Conservation (phyloP, 2,113 vertebrate genomes). For the Lichenostomus cassidix region DNA sequence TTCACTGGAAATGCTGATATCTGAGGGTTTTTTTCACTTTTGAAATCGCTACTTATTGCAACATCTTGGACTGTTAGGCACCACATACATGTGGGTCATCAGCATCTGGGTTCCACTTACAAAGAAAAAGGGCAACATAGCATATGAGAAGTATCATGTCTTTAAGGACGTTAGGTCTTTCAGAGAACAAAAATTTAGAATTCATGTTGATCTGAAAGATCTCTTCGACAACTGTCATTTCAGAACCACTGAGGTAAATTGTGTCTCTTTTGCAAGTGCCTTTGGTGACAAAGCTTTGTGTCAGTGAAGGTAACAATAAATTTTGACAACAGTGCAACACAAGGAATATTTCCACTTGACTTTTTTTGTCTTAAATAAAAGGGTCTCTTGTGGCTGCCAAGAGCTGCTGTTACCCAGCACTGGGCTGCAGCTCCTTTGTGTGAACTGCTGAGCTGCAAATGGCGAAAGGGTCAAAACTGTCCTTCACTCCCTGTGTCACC, state of each 20-base stretch:
- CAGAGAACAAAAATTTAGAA: not conserved
- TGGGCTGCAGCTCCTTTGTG: not conserved
- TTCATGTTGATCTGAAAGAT: not conserved
- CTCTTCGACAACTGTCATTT: not conserved
- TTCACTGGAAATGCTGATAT: not conserved
- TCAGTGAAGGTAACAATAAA: not conserved
- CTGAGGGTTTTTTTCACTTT: not conserved
- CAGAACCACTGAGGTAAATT: not conserved
- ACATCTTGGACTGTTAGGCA: not conserved
- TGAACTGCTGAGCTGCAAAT: fast-evolving
- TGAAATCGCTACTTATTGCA: not conserved
- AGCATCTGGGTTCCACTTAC: not conserved
- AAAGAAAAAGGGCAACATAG: not conserved
- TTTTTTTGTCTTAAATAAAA: not conserved
- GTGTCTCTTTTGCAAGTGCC: not conserved
- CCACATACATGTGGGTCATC: not conserved
- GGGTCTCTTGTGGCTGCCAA: not conserved
- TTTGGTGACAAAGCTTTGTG: not conserved
- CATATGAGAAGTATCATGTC: not conserved
- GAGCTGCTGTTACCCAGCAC: not conserved
- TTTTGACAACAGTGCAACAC: not conserved
- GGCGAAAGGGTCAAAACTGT: not conserved
- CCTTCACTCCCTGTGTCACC: not conserved
- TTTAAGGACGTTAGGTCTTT: not conserved
- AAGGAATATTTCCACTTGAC: not conserved